These are phyloP conservation scores for Cyprichromis sp. DNA, from an alignment of 2,113 vertebrate genomes.

Conservation along the genomic window DNA sequence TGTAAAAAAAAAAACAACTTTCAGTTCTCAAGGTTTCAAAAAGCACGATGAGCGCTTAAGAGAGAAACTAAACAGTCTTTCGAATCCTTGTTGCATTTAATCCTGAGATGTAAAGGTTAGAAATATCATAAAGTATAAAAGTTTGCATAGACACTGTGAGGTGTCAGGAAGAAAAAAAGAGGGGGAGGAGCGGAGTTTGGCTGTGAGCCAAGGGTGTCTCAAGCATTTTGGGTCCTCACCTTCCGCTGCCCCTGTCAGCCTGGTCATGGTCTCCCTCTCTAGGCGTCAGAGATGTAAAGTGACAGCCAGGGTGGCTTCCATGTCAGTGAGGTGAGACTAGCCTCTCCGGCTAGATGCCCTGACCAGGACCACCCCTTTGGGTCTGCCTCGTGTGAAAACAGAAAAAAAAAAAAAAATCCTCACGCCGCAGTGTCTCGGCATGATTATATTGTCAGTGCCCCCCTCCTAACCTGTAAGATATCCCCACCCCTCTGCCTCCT, in stretches of 20 bases:
- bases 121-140: conserved; percentile 60
- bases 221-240: conserved; percentile 64
- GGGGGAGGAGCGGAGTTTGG: conserved; percentile 34
- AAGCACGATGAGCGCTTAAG: neutral
- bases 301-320: conserved; percentile 68
- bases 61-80: neutral
- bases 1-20: rapidly evolving
- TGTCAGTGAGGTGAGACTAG: conserved; percentile 66
- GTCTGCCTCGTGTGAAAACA: conserved; percentile 55
- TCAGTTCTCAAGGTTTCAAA: neutral
- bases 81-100: neutral
- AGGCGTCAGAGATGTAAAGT: conserved; percentile 58
- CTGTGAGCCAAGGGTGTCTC: conserved; percentile 68
- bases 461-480: conserved; percentile 52
- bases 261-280: conserved; percentile 45
- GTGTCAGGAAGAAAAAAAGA: conserved; percentile 18
- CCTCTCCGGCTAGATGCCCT: conserved; percentile 53
- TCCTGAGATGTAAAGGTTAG: conserved; percentile 44
- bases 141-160: conserved; percentile 38
- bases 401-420: conserved; percentile 24
- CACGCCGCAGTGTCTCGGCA: conserved; percentile 26
- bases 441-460: conserved; percentile 54
- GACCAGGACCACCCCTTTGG: conserved; percentile 61
- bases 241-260: conserved; percentile 53
- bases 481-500: neutral